phyloP scores from a whole-genome alignment of 2,888 invertebrate genomes.

The Elgonia sp. region DNA sequence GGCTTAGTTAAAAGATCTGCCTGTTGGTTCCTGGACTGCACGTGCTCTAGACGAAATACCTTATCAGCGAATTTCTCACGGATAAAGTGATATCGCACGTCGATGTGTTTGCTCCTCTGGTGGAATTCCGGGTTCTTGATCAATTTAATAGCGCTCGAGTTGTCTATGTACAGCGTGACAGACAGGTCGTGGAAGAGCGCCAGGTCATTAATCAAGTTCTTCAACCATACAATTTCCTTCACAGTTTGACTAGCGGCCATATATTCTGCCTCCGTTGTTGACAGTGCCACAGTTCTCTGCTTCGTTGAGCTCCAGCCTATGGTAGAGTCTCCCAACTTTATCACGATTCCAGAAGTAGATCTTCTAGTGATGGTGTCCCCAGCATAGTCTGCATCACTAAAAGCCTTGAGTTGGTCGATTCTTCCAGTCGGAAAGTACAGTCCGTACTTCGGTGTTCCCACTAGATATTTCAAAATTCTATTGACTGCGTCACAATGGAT shows the following conservation, averaged over 20 bases:
- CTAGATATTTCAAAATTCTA: constrained; percentile 70
- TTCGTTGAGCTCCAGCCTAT: not conserved
- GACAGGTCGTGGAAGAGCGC: not conserved
- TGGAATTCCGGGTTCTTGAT: constrained; percentile 65
- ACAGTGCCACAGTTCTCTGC: not conserved
- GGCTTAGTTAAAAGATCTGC: constrained; percentile 4
- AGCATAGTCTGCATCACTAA: constrained; percentile 24
- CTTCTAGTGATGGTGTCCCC: not conserved
- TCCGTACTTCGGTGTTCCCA: constrained; percentile 63
- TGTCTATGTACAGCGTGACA: constrained; percentile 27
- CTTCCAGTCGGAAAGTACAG: constrained; percentile 40
- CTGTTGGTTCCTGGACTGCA: not conserved
- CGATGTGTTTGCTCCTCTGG: constrained; percentile 58
- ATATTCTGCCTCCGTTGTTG: constrained; percentile 18
- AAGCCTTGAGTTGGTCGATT: not conserved
- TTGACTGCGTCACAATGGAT: constrained; percentile 74
- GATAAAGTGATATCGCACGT: constrained; percentile 62
- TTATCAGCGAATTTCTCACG: not conserved
- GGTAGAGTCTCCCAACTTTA: not conserved
- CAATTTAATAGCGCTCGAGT: constrained; percentile 60
- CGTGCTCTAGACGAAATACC: not conserved
- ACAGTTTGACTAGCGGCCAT: constrained; percentile 10
- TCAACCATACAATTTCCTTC: constrained; percentile 13
- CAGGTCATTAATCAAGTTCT: not conserved
- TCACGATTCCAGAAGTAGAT: not conserved